These are phyloP conservation scores for Gymnoscopelus braueri DNA, from an alignment of 2,797 vertebrate species.

Conservation along the genomic window DNA sequence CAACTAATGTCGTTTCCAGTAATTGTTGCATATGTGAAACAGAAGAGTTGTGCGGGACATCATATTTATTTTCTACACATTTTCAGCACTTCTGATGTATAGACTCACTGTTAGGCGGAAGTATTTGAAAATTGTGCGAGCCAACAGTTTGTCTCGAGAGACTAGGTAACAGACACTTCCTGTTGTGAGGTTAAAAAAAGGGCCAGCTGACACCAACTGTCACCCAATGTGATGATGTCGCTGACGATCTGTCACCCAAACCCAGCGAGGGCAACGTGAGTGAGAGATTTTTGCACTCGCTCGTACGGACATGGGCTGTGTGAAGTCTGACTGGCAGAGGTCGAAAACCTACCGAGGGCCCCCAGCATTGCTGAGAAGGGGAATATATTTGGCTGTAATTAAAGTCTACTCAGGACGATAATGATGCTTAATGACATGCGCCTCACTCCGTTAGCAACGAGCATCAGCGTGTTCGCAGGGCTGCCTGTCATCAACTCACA, in stretches of 20 bases:
- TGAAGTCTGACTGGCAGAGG: constrained; percentile 25
- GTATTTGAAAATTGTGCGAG: no score
- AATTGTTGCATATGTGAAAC: no score
- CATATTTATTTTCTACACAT: no score
- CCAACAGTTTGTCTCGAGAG: no score
- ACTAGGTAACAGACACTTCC: constrained; percentile 13
- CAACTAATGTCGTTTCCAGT: no score
- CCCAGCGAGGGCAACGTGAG: constrained; percentile 13
- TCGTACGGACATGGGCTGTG: constrained; percentile 20
- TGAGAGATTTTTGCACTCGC: constrained; percentile 42
- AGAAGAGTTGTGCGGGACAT: no score
- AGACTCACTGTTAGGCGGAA: no score
- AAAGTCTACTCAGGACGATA: constrained; percentile 29
- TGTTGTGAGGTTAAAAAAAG: constrained; percentile 49
- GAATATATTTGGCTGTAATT: constrained; percentile 33
- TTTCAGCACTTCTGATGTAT: no score
- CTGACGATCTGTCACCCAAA: constrained; percentile 49
- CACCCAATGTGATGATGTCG: constrained; percentile 30
- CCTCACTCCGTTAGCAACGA: constrained; percentile 18
- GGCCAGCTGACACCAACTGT: constrained; percentile 57
- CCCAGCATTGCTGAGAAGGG: constrained; percentile 34
- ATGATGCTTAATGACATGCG: constrained; percentile 28
- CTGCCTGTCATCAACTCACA: constrained; percentile 25
- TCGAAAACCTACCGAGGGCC: constrained; percentile 13
- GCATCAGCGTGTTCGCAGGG: neutral